Conservation (phyloP, 1,140 invertebrate species). For the Papilio helenus region DNA sequence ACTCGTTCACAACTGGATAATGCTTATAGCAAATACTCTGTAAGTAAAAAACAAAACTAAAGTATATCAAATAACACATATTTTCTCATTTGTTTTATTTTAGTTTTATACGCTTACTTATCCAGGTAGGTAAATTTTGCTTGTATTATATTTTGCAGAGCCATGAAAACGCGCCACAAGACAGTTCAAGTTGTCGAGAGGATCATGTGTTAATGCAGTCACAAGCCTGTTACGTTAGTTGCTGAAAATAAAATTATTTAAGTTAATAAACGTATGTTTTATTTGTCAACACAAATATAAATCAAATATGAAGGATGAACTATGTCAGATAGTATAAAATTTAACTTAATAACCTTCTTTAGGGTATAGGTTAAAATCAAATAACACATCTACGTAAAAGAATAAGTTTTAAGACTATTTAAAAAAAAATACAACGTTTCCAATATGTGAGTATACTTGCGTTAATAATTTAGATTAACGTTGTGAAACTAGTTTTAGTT, state of each 20-base stretch:
- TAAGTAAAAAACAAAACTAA: slow-evolving; percentile 35
- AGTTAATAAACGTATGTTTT: background rate
- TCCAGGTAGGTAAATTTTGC: no score
- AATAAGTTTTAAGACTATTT: no score
- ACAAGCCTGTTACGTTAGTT: slow-evolving; percentile 34
- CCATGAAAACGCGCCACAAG: background rate
- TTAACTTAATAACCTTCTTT: no score
- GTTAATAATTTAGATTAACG: background rate
- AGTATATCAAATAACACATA: no score
- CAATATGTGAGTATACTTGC: background rate
- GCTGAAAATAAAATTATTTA: slow-evolving; percentile 18
- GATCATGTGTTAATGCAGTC: slow-evolving; percentile 34
- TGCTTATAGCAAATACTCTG: slow-evolving; percentile 40
- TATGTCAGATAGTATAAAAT: no score
- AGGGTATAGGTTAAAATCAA: no score
- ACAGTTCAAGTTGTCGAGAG: slow-evolving; percentile 8
- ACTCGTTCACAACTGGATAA: slow-evolving; percentile 47
- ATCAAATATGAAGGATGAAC: no score
- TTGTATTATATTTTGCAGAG: slow-evolving; percentile 28
- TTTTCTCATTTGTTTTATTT: no score
- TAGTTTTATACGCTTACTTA: no score
- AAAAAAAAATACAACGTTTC: background rate
- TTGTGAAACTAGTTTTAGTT: background rate
- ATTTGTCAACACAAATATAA: background rate
- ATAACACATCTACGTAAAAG: no score